phyloP scores from a whole-genome alignment of 2,888 invertebrate genomes.

The Coelogynopora nodosa region DNA sequence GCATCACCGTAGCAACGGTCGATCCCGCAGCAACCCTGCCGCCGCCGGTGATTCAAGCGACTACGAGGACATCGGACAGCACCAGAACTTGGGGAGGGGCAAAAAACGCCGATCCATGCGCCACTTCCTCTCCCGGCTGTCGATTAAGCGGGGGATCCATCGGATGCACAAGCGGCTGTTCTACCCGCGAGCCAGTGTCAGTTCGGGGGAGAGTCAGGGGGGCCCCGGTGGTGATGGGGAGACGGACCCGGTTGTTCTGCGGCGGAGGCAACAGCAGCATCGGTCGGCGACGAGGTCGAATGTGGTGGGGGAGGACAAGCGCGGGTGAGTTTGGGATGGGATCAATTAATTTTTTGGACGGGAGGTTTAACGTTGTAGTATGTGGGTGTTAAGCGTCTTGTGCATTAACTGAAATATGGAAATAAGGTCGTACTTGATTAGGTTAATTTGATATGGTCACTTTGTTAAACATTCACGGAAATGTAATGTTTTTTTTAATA shows the following conservation, averaged over 20 bases:
- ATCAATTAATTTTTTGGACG: too few species aligned
- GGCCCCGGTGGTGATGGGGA: not conserved
- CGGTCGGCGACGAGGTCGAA: not conserved
- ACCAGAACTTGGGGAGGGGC: not conserved
- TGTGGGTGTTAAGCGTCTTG: too few species aligned
- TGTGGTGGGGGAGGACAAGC: too few species aligned
- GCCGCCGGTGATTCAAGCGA: not conserved
- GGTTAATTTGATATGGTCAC: not conserved
- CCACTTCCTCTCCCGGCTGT: not conserved
- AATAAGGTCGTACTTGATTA: too few species aligned
- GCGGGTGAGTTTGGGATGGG: too few species aligned
- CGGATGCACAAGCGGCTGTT: not conserved
- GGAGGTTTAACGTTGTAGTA: too few species aligned
- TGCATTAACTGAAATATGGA: too few species aligned
- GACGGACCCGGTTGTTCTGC: not conserved
- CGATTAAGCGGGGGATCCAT: not conserved
- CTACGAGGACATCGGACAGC: not conserved
- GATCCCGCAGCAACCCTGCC: not conserved
- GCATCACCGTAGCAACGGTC: not conserved
- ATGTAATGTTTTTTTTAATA: too few species aligned
- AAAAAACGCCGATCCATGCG: not conserved
- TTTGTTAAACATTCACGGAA: not conserved
- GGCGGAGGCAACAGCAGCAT: too few species aligned
- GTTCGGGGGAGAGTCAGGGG: not conserved
- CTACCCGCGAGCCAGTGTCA: not conserved